Evolutionary conservation across 92 coral and sea anemone genomes (phyloP), one percentile per base, ranked within the genome.

Genomic region (Actinostola sp.): DNA sequence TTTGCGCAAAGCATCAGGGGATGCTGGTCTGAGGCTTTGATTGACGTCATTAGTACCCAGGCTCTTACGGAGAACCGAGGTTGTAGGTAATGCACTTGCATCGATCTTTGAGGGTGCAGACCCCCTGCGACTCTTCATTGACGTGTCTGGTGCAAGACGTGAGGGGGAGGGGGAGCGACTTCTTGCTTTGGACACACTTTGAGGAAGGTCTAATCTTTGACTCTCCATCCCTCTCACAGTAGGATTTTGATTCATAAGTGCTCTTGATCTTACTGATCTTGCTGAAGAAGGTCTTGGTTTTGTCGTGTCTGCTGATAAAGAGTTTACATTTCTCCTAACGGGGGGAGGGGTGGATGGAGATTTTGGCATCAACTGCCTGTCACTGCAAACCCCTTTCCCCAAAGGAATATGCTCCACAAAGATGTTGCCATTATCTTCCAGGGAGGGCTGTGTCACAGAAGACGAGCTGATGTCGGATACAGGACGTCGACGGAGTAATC

Each of bases 71-170:
- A 82, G 67, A 13, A 80, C 83, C 15, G 96, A 87, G 2, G 73
- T 44, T 5, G 71, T 59, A 2, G 87, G 61, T 16, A 87, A 63
- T 32, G 65, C 48, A 66, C 52, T 80, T 21, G 88, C 70, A 39
- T 86, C 86, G 21, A 79, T 65, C 67, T 67, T 73, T 27, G 85
- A 67, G 8, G 86, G 81, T 12, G 60, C 90, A 20, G 94, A 89
- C 0, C 74, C 86, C 55, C 85, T 79, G 29, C 94, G 90, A 41
- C 64, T 71, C 10, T 2, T n/a, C 13, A 13, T 28, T 8, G 54
- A 15, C 9, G 46, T 29, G 0, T 70, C 71, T 25, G 80, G 46
- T 1, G 61, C 43, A 8, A 51, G 71, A 24, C 64, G 81, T 17
- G 78, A 72, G 28, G 78, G 74, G 33, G 74, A 68, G 8, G 73